phyloP scores from a whole-genome alignment of 2,888 invertebrate genomes.

The Doris montereyensis region DNA sequence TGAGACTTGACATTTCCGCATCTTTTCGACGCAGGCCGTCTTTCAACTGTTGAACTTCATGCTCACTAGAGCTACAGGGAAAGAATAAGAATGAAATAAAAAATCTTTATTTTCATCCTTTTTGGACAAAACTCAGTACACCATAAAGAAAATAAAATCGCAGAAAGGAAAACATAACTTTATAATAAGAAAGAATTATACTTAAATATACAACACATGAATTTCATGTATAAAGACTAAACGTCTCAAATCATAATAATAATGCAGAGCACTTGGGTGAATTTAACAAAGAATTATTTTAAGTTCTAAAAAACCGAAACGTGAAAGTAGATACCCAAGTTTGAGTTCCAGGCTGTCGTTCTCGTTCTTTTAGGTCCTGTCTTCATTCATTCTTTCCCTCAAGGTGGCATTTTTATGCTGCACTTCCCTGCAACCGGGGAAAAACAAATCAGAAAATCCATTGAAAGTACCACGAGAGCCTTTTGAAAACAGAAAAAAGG shows the following conservation, averaged over 20 bases:
- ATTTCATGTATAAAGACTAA: too few species aligned
- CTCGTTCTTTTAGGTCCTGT: constrained; percentile 56
- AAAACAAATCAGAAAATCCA: not conserved
- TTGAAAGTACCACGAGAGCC: not conserved
- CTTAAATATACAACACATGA: too few species aligned
- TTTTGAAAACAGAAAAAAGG: not conserved
- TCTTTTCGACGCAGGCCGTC: constrained; percentile 52
- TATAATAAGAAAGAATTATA: too few species aligned
- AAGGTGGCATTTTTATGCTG: constrained; percentile 61
- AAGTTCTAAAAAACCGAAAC: too few species aligned
- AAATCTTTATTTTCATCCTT: too few species aligned
- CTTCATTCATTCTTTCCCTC: constrained; percentile 56
- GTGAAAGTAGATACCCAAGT: too few species aligned
- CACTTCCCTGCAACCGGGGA: constrained; percentile 54
- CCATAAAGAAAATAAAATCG: too few species aligned
- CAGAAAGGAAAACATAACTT: too few species aligned
- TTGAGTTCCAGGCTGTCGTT: constrained; percentile 63
- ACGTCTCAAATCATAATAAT: too few species aligned
- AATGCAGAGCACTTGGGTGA: too few species aligned
- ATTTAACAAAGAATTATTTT: too few species aligned
- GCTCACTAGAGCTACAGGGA: constrained; percentile 58
- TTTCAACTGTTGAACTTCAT: constrained; percentile 59
- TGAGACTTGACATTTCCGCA: constrained; percentile 5
- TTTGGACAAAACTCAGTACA: too few species aligned
- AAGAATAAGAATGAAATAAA: constrained; percentile 15